A percentile compares a stretch with the other conserved stretches of the same genome.
Evolutionary conservation across 2,113 vertebrate species (phyloP).

Genomic region (Hystrix cristata): DNA sequence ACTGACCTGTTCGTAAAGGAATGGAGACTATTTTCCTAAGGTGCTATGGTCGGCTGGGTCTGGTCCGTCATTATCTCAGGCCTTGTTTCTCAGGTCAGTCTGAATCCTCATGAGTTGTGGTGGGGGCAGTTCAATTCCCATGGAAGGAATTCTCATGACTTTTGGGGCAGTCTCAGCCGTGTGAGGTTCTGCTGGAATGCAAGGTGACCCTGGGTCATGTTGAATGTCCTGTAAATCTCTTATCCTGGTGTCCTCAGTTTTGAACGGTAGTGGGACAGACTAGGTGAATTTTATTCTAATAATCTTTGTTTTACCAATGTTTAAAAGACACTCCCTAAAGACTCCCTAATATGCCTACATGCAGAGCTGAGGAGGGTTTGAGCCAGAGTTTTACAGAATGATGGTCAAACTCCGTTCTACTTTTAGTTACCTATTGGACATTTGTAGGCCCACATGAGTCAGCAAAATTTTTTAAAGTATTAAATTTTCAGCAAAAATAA

Average conservation of each 20-base stretch:
- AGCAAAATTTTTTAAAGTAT: too few relatives aligned
- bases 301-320: background rate
- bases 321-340: background rate
- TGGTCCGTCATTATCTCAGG: background rate
- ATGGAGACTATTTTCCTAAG: background rate
- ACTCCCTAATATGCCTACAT: background rate
- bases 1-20: background rate
- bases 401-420: background rate
- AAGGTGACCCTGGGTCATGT: background rate
- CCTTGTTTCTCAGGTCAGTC: background rate
- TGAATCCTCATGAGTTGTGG: background rate
- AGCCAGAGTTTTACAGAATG: background rate
- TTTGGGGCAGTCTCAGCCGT: background rate
- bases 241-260: background rate
- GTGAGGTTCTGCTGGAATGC: background rate
- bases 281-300: background rate
- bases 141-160: background rate
- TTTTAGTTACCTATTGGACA: background rate
- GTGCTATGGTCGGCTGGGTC: background rate
- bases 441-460: background rate
- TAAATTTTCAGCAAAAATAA: background rate
- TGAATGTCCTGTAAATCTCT: background rate
- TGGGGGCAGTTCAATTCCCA: background rate
- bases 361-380: background rate
- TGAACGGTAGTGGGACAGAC: background rate